phyloP scores from a whole-genome alignment of 2,888 invertebrate genomes.

The Carterocephalus palaemon region DNA sequence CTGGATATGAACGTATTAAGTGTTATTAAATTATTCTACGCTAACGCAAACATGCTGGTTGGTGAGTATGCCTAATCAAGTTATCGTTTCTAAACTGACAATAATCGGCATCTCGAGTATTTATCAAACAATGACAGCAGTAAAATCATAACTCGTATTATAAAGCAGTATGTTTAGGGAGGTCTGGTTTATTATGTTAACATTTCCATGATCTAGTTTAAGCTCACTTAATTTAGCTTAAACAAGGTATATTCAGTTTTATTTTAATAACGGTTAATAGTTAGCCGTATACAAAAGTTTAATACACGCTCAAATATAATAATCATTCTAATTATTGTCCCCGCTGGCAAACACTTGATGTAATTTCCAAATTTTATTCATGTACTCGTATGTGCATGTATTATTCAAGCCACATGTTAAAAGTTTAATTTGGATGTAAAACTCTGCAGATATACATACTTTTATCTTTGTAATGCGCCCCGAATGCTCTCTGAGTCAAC shows the following conservation, averaged over 20 bases:
- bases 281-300: no score
- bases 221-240: no score
- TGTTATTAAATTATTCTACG: not conserved
- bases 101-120: no score
- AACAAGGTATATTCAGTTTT: no score
- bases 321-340: not conserved
- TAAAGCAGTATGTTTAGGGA: no score
- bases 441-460: slow-evolving; percentile 18
- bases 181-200: no score
- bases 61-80: no score
- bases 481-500: slow-evolving; percentile 49
- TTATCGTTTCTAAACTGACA: not conserved
- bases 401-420: slow-evolving; percentile 13
- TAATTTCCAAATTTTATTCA: slow-evolving; percentile 1
- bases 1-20: not conserved
- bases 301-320: no score
- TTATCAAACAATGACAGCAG: no score
- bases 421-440: slow-evolving; percentile 20
- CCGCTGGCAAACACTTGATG: not conserved
- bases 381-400: not conserved
- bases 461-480: slow-evolving; percentile 24
- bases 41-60: not conserved
- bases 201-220: no score
- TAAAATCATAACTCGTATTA: no score
- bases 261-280: no score